A percentile compares a stretch with the other conserved stretches of the same genome.
These are phyloP conservation scores for Drosophila seclusa DNA, from an alignment of 2,888 invertebrate species.

Conservation along the genomic window DNA sequence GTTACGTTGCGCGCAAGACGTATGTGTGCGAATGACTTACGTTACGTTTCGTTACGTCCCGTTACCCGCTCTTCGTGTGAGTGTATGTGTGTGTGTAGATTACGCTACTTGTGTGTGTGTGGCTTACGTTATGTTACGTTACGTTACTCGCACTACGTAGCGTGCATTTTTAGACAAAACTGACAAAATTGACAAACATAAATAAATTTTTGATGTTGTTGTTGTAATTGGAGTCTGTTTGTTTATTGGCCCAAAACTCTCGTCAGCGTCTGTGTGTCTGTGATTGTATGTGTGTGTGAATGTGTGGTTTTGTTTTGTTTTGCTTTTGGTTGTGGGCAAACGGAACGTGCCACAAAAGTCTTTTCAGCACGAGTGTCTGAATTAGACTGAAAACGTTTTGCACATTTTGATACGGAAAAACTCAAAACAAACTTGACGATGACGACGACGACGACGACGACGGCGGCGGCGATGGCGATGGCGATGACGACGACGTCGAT, in stretches of 20 bases:
- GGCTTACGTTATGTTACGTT: slow-evolving; percentile 60
- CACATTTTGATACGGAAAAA: slow-evolving; percentile 85
- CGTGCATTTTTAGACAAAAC: slow-evolving; percentile 22
- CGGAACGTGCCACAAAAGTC: slow-evolving; percentile 82
- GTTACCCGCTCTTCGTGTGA: slow-evolving; percentile 12
- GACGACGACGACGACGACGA: slow-evolving; percentile 57
- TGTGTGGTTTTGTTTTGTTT: slow-evolving; percentile 25
- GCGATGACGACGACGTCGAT: slow-evolving; percentile 63
- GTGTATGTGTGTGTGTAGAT: slow-evolving; percentile 9
- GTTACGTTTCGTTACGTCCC: slow-evolving; percentile 1
- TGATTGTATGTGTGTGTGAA: slow-evolving; percentile 20
- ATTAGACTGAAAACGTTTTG: slow-evolving; percentile 85
- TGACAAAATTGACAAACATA: slow-evolving; percentile 6
- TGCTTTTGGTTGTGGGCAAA: slow-evolving; percentile 50
- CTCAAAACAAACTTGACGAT: slow-evolving; percentile 81
- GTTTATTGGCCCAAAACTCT: slow-evolving; percentile 24
- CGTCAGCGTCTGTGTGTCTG: slow-evolving; percentile 8
- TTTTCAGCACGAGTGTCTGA: slow-evolving; percentile 85
- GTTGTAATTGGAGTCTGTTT: slow-evolving; percentile 11
- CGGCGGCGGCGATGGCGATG: slow-evolving; percentile 47
- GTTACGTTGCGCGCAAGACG: background rate
- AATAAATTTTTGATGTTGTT: background rate
- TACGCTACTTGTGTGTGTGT: slow-evolving; percentile 23
- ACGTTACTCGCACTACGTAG: slow-evolving; percentile 68
- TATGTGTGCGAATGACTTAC: background rate